Percentiles rank a stretch among this genome's conserved stretches.
Conservation (phyloP, 1,140 invertebrate genomes). For the Cydia amplana region DNA sequence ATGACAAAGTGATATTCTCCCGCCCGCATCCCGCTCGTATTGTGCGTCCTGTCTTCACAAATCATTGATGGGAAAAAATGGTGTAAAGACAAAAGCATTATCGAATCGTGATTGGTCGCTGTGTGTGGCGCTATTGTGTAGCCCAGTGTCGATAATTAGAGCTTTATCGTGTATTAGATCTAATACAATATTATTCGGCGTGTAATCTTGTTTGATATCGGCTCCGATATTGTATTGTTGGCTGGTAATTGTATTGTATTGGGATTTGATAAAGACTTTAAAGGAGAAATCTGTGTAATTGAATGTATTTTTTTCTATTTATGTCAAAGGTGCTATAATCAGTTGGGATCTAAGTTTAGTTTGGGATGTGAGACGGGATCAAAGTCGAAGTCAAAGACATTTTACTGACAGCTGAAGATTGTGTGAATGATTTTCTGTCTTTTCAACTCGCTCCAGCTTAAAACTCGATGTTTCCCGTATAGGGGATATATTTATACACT, state of each 20-base stretch:
- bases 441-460: not conserved
- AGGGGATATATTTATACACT: conserved; percentile 20
- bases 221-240: conserved; percentile 27
- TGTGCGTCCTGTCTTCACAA: conserved; percentile 69
- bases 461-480: conserved; percentile 5
- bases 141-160: conserved; percentile 54
- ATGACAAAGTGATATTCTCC: conserved; percentile 56
- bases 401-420: conserved; percentile 2
- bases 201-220: conserved; percentile 23
- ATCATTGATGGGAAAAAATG: conserved; percentile 57
- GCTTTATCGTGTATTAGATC: conserved; percentile 55
- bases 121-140: conserved; percentile 53
- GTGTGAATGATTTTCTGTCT: conserved; percentile 4
- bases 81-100: conserved; percentile 59
- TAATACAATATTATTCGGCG: conserved; percentile 37
- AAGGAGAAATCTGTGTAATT: not conserved
- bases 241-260: conserved; percentile 17
- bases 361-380: not conserved
- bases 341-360: too few species aligned
- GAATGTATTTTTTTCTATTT: too few species aligned
- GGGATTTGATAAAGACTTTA: conserved; percentile 7
- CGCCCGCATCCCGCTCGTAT: conserved; percentile 64
- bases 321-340: too few species aligned
- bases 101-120: conserved; percentile 52
- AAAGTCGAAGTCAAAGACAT: not conserved